phyloP scores from a whole-genome alignment of 2,888 invertebrate genomes.

The Latrodectus elegans region DNA sequence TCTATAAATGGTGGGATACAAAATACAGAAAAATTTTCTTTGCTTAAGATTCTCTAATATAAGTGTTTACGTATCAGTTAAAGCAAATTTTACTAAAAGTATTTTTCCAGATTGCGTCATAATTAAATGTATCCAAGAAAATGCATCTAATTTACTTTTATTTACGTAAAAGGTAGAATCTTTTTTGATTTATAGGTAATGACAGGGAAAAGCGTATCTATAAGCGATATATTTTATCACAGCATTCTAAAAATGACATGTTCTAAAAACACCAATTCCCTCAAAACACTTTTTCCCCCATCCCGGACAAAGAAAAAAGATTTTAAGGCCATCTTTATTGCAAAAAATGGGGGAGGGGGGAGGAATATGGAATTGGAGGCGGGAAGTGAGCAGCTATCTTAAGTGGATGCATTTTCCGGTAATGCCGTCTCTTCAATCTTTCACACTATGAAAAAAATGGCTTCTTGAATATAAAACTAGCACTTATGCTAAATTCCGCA shows the following conservation, averaged over 20 bases:
- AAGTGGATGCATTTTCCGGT: constrained; percentile 2
- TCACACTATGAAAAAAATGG: background rate
- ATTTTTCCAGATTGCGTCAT: background rate
- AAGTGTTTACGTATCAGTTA: background rate
- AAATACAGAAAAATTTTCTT: too few species aligned
- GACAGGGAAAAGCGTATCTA: too few species aligned
- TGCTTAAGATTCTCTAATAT: too few species aligned
- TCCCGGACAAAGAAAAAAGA: background rate
- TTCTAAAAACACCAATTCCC: background rate
- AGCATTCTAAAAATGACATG: background rate
- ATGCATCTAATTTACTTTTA: background rate
- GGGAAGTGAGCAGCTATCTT: background rate
- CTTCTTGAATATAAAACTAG: constrained; percentile 18
- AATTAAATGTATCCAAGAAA: background rate
- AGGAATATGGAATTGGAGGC: background rate
- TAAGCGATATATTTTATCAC: too few species aligned
- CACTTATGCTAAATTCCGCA: constrained; percentile 10
- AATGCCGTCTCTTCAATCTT: background rate
- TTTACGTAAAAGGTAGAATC: background rate
- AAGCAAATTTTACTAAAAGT: background rate
- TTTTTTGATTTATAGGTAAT: too few species aligned
- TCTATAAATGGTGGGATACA: too few species aligned
- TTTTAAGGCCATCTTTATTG: background rate
- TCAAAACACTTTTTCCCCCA: background rate
- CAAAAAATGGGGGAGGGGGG: background rate